These are phyloP conservation scores for Prietella phreatophila DNA, from an alignment of 2,113 vertebrate species.

Conservation along the genomic window DNA sequence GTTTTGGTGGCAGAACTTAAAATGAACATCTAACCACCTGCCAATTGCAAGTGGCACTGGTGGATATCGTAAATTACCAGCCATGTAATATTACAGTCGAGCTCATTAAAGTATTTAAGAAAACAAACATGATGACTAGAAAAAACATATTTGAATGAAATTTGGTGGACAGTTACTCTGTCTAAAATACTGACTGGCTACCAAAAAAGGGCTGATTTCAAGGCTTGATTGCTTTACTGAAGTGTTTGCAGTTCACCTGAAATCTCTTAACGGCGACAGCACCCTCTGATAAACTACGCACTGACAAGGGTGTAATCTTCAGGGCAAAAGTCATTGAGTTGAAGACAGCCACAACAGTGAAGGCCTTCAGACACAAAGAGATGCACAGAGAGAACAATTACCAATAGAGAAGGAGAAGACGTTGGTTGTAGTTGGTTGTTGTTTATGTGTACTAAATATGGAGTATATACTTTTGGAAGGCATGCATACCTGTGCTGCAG, in stretches of 20 bases:
- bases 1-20: neutral
- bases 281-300: conserved; percentile 75
- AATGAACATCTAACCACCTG: neutral
- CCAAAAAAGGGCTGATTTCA: neutral
- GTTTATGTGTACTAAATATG: neutral
- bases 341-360: conserved; percentile 79
- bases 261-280: conserved; percentile 76
- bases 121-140: neutral
- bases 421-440: neutral
- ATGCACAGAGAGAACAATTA: neutral
- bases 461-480: neutral
- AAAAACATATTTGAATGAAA: neutral
- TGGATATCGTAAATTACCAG: neutral
- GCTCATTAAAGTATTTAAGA: neutral
- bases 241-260: conserved; percentile 65
- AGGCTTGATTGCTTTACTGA: neutral
- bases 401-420: neutral
- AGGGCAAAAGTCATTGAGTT: conserved; percentile 81
- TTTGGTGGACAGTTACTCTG: neutral
- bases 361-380: conserved; percentile 65
- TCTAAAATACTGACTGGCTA: neutral
- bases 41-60: neutral
- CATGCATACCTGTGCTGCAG: conserved; percentile 72
- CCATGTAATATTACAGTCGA: neutral
- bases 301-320: conserved; percentile 76